Conservation (phyloP, 1,140 invertebrate genomes). For the Propsilocerus akamusi region DNA sequence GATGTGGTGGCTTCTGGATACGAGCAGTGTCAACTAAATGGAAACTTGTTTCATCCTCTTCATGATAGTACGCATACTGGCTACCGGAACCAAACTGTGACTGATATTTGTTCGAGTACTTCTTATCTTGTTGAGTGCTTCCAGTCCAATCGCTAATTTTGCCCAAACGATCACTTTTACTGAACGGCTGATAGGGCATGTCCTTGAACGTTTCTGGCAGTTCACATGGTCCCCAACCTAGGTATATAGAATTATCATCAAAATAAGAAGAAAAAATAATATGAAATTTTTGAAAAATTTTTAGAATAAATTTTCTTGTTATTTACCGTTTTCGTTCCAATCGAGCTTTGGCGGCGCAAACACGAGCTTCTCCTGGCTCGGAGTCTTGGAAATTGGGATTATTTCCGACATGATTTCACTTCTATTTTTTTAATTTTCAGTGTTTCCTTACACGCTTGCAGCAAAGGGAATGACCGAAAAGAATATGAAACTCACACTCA, state of each 20-base stretch:
- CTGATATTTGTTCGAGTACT: slow-evolving; percentile 91
- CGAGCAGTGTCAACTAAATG: slow-evolving; percentile 90
- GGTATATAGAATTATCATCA: background rate
- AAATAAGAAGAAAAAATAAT: too few species aligned
- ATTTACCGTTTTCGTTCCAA: slow-evolving; percentile 1
- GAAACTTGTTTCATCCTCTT: slow-evolving; percentile 97
- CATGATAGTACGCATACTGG: slow-evolving; percentile 94
- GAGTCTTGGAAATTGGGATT: background rate
- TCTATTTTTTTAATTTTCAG: too few species aligned
- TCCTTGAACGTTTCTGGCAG: slow-evolving; percentile 90
- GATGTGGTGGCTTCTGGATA: slow-evolving; percentile 77
- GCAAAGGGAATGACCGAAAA: too few species aligned
- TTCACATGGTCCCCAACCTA: slow-evolving; percentile 88
- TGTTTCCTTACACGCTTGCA: too few species aligned
- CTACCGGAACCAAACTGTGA: slow-evolving; percentile 88
- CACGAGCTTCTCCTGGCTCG: background rate
- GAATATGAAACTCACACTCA: too few species aligned
- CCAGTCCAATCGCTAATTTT: slow-evolving; percentile 98
- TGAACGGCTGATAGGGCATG: slow-evolving; percentile 97
- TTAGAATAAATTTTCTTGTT: background rate
- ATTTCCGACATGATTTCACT: background rate
- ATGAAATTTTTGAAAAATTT: background rate
- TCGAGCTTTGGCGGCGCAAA: background rate
- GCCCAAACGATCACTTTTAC: slow-evolving; percentile 89
- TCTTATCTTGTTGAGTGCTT: slow-evolving; percentile 84